A percentile compares a stretch with the other conserved stretches of the same genome.
These are phyloP conservation scores for Plutella xylostella DNA, from an alignment of 2,888 invertebrate species.

Conservation along the genomic window DNA sequence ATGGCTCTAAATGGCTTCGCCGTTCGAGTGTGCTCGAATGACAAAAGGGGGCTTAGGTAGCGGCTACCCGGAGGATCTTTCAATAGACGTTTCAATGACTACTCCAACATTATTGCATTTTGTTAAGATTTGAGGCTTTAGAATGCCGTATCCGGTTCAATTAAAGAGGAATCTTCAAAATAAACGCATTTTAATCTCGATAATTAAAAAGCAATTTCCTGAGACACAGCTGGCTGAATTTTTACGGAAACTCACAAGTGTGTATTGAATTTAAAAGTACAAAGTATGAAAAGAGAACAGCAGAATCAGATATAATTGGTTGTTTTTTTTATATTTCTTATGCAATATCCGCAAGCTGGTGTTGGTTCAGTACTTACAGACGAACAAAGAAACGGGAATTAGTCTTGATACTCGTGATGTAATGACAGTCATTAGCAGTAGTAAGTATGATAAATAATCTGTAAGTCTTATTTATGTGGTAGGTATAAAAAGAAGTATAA, in stretches of 20 bases:
- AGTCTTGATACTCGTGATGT: not conserved
- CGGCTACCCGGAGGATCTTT: slow-evolving; percentile 39
- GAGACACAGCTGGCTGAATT: slow-evolving; percentile 1
- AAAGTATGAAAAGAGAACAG: too few relatives aligned
- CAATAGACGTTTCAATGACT: slow-evolving; percentile 49
- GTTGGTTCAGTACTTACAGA: too few relatives aligned
- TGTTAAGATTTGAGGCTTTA: slow-evolving; percentile 38
- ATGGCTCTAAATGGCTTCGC: slow-evolving; percentile 35
- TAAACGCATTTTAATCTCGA: slow-evolving; percentile 27
- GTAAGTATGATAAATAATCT: too few relatives aligned
- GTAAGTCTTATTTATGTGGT: too few relatives aligned
- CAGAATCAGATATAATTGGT: too few relatives aligned
- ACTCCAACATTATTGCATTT: slow-evolving; percentile 34
- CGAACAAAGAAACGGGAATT: too few relatives aligned
- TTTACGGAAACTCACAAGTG: too few relatives aligned
- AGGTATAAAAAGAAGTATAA: too few relatives aligned
- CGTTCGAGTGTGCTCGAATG: slow-evolving; percentile 49
- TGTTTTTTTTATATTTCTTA: too few relatives aligned
- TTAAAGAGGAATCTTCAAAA: slow-evolving; percentile 36
- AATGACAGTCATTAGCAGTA: not conserved
- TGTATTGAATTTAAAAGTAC: too few relatives aligned
- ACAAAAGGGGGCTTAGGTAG: slow-evolving; percentile 50
- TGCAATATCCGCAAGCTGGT: too few relatives aligned
- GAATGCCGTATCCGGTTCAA: slow-evolving; percentile 50
- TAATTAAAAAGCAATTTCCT: not conserved